Base-by-base conservation (phyloP, 1,140 invertebrate genomes). In the Papilio dardanus region DNA sequence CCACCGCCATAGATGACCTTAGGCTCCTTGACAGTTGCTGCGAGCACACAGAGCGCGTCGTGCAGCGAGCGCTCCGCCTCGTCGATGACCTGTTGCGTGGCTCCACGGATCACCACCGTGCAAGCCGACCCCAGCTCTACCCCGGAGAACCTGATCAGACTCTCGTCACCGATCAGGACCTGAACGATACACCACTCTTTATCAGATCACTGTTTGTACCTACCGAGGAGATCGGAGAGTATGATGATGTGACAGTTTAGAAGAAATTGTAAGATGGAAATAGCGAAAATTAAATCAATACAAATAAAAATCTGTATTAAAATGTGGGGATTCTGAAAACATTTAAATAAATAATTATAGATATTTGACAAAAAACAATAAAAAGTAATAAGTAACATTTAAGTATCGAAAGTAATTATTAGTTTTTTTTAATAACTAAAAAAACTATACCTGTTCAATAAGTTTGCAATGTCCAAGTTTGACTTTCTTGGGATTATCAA, bases 61-160 rank as follows among this genome's bases (percentile, higher is more conserved):
- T 99, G 99, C 5, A 99, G 92, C 1, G 99, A 99, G 58, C 99
- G 95, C 83, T 99, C 99, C 1, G 99, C 99, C 94, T 99, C 99
- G 86, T 99, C 99, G 12, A 99, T 95, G 85, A 99, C 99, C 94
- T 99, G 99, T 88, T 99, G 97, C 3, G 99, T 99, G n/a, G 99
- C 99, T 73, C 99, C 99, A 76, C 99, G 96, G 73, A 99, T 96
- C 0, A 99, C 97, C 80, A 99, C 96, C 0, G 98, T 99, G 91
- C 99, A 99, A 7, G 99, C 99, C 91, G 99, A 98, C 30, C 99
- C 99, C 74, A 99, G 88, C 74, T 96, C 95, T 33, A 99, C 98
- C 54, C 98, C 99, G 54, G 98, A 98, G 93, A 99, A 99, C 84
- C 98, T 97, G 42, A 99, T 93, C 24, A 99, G 94, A 74, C 97